These are phyloP conservation scores for Danaus chrysippus DNA, from an alignment of 2,888 invertebrate species.

Conservation along the genomic window DNA sequence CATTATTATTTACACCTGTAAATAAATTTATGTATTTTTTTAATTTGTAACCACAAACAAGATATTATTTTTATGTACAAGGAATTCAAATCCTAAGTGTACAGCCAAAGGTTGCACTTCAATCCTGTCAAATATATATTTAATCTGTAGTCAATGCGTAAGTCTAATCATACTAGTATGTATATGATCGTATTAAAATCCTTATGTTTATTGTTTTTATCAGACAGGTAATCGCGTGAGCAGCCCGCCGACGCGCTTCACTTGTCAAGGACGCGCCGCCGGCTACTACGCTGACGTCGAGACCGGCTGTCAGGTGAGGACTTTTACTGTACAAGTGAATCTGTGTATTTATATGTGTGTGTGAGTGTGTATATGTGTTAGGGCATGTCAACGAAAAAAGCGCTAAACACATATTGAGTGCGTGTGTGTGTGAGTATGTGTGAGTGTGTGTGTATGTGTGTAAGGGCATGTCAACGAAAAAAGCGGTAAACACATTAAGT, in stretches of 20 bases:
- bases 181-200: no score
- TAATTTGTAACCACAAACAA: no score
- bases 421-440: background rate
- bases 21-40: no score
- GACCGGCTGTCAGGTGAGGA: constrained; percentile 84
- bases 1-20: no score
- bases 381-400: background rate
- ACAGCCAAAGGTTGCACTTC: no score
- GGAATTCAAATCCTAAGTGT: no score
- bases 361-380: background rate
- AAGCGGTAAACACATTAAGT: no score
- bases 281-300: constrained; percentile 88
- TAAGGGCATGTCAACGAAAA: background rate
- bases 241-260: constrained; percentile 77
- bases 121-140: no score
- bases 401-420: no score
- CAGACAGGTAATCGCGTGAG: constrained; percentile 44
- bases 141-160: no score
- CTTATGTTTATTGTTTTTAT: constrained; percentile 31
- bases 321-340: background rate
- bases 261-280: constrained; percentile 81
- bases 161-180: no score
- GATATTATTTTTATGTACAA: no score
- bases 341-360: background rate
- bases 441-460: background rate